Evolutionary conservation across 2,113 vertebrate species (phyloP).

Genomic region (Epinephelus lanceolatus): DNA sequence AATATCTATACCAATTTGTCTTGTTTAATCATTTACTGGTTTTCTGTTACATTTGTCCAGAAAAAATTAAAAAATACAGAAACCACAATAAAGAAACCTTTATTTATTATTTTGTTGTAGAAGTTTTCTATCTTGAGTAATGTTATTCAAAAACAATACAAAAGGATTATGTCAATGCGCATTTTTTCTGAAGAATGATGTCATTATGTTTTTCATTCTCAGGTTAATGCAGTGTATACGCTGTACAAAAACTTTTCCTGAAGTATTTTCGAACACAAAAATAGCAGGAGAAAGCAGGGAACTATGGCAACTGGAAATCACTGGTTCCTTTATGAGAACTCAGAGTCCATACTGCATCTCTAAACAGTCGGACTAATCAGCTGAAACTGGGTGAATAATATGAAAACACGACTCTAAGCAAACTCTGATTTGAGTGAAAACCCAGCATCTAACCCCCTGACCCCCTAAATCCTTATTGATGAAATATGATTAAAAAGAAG

Average conservation of each 20-base stretch:
- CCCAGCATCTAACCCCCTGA: slow-evolving; percentile 34
- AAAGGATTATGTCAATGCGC: neutral
- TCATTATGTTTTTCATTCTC: neutral
- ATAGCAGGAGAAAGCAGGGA: slow-evolving; percentile 25
- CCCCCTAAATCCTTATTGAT: slow-evolving; percentile 47
- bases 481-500: slow-evolving; percentile 53
- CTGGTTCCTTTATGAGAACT: neutral
- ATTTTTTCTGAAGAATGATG: neutral
- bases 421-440: slow-evolving; percentile 21
- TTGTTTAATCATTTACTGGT: neutral
- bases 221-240: neutral
- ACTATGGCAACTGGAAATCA: slow-evolving; percentile 47
- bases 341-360: neutral
- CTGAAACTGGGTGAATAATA: neutral
- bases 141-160: neutral
- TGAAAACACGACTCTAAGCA: neutral
- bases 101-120: neutral
- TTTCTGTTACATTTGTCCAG: neutral
- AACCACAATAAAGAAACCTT: neutral
- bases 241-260: slow-evolving; percentile 10
- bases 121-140: neutral
- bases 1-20: neutral
- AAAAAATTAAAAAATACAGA: neutral
- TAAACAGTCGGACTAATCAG: neutral
- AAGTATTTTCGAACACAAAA: slow-evolving; percentile 1